These are phyloP conservation scores for Eublepharis macularius DNA, from an alignment of 2,113 vertebrate genomes.

Conservation along the genomic window DNA sequence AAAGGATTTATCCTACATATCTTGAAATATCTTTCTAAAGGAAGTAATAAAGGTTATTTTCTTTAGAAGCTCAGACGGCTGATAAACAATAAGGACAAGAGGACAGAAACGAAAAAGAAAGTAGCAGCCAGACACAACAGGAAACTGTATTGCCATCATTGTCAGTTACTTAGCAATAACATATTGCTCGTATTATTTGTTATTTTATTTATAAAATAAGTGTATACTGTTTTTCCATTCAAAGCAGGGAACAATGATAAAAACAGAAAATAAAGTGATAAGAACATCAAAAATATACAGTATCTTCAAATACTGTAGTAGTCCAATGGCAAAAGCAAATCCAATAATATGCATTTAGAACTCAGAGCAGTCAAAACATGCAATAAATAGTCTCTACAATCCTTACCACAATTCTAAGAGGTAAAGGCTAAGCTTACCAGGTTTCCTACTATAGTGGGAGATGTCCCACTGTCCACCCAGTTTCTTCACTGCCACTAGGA, in stretches of 20 bases:
- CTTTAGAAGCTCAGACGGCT: slow-evolving; percentile 61
- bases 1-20: slow-evolving; percentile 62
- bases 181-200: slow-evolving; percentile 32
- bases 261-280: not conserved
- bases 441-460: too few relatives aligned
- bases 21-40: slow-evolving; percentile 68
- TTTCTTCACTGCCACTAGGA: too few relatives aligned
- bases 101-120: not conserved
- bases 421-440: too few relatives aligned
- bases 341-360: not conserved
- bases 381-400: too few relatives aligned
- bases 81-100: slow-evolving; percentile 62
- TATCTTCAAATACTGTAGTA: not conserved
- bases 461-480: too few relatives aligned
- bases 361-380: too few relatives aligned
- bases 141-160: slow-evolving; percentile 60
- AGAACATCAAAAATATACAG: not conserved
- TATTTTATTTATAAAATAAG: not conserved
- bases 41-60: slow-evolving; percentile 63
- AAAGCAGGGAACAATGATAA: too few relatives aligned
- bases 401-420: too few relatives aligned
- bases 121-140: slow-evolving; percentile 35
- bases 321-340: not conserved
- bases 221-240: too few relatives aligned
- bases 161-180: slow-evolving; percentile 51